These are phyloP conservation scores for Acleris laterana DNA, from an alignment of 2,888 invertebrate genomes.

Conservation along the genomic window DNA sequence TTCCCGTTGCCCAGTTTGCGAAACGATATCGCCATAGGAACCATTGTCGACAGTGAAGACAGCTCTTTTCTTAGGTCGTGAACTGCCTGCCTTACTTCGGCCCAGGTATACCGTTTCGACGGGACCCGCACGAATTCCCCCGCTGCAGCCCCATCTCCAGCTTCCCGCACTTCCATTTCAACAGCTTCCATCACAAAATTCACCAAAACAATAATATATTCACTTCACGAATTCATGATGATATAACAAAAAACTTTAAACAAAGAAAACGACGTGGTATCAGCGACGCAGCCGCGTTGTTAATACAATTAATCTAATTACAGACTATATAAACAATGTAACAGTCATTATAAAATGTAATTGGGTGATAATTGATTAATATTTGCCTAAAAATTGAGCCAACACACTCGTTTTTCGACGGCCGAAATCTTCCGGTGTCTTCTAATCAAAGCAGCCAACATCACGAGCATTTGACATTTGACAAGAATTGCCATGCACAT, in stretches of 20 bases:
- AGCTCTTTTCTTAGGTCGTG: conserved; percentile 91
- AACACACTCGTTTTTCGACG: conserved; percentile 70
- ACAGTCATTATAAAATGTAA: conserved; percentile 54
- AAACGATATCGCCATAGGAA: conserved; percentile 93
- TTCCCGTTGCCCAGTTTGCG: conserved; percentile 91
- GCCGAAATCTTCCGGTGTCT: conserved; percentile 37
- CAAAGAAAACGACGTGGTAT: conserved; percentile 36
- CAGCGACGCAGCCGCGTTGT: conserved; percentile 39
- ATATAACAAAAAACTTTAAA: conserved; percentile 50
- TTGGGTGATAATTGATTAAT: conserved; percentile 50
- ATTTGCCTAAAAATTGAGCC: conserved; percentile 59
- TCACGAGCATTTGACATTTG: conserved; percentile 24
- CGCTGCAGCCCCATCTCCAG: conserved; percentile 76
- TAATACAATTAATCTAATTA: conserved; percentile 55
- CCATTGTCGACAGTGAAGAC: conserved; percentile 91
- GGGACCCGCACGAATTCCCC: conserved; percentile 67
- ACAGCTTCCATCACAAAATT: conserved; percentile 54
- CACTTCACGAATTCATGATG: conserved; percentile 53
- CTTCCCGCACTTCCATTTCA: conserved; percentile 77
- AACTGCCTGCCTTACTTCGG: conserved; percentile 91
- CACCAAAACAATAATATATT: conserved; percentile 33
- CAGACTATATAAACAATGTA: conserved; percentile 51
- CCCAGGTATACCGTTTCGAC: conserved; percentile 87
- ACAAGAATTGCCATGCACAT: conserved; percentile 1
- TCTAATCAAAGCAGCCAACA: conserved; percentile 28